phyloP scores from a whole-genome alignment of 1,140 invertebrate genomes.

The Vanessa atalanta region DNA sequence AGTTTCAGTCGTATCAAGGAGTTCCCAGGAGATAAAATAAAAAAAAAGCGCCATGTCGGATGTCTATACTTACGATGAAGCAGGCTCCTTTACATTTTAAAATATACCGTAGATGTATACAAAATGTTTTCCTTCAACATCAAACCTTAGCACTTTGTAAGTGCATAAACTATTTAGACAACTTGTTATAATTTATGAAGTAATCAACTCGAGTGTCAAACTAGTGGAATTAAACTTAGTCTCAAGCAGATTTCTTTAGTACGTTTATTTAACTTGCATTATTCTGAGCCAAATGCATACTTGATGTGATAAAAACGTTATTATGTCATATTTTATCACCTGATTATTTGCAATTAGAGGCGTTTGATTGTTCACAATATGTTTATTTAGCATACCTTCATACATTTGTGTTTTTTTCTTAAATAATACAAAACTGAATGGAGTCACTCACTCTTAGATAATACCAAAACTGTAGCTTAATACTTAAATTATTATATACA shows the following conservation, averaged over 20 bases:
- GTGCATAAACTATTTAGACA: constrained; percentile 26
- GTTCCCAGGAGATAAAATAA: not conserved
- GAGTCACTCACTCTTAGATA: too few relatives aligned
- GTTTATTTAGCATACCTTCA: too few relatives aligned
- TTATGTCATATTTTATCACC: not conserved
- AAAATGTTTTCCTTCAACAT: not conserved
- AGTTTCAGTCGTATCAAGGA: not conserved
- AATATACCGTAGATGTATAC: not conserved
- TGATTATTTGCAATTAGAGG: too few relatives aligned
- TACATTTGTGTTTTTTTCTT: too few relatives aligned
- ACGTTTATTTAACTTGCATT: constrained; percentile 17
- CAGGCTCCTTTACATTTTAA: not conserved
- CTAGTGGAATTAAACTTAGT: constrained; percentile 25
- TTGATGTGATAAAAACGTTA: not conserved
- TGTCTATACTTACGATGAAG: not conserved
- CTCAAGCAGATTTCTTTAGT: constrained; percentile 18
- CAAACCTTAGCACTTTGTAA: constrained; percentile 12
- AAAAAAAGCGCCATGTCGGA: not conserved
- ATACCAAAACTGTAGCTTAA: too few relatives aligned
- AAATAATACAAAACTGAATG: too few relatives aligned
- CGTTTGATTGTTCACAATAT: too few relatives aligned
- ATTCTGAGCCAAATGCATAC: not conserved
- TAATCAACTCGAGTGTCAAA: constrained; percentile 27
- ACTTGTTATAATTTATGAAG: constrained; percentile 37
- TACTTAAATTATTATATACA: too few relatives aligned